Conservation (phyloP, 2,797 vertebrate genomes). For the Babyrousa celebensis region DNA sequence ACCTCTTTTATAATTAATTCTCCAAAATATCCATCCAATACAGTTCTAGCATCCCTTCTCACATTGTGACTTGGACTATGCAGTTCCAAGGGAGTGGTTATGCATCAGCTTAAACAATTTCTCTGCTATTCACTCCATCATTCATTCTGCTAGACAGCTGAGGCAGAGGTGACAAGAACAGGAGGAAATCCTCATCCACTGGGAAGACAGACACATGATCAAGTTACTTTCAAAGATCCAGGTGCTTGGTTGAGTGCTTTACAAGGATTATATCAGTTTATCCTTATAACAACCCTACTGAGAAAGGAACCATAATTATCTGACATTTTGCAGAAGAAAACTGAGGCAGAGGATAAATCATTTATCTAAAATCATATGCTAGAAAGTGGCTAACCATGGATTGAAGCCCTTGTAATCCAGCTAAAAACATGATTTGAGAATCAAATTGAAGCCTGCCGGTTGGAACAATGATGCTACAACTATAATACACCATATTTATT, state of each 20-base stretch:
- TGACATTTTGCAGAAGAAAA: neutral
- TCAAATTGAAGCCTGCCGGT: neutral
- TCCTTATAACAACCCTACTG: neutral
- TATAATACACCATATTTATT: conserved; percentile 38
- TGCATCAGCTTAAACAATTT: neutral
- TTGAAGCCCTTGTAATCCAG: neutral
- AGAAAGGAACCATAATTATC: neutral
- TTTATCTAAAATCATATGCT: neutral
- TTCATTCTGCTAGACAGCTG: neutral
- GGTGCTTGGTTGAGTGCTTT: neutral
- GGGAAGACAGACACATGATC: neutral
- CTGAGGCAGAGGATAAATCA: neutral
- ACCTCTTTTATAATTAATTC: neutral
- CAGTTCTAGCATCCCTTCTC: neutral
- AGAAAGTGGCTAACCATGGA: neutral
- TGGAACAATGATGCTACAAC: neutral
- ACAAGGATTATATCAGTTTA: conserved; percentile 10
- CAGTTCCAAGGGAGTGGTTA: neutral
- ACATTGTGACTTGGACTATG: neutral
- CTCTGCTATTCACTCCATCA: neutral
- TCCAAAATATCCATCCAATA: neutral
- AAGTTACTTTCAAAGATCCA: neutral
- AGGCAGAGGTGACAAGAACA: neutral
- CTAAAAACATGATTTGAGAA: neutral
- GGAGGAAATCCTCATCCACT: neutral